Evolutionary conservation across 2,888 invertebrate genomes (phyloP), one percentile per base, ranked within the genome.

Genomic region (Palloptera scutellata): DNA sequence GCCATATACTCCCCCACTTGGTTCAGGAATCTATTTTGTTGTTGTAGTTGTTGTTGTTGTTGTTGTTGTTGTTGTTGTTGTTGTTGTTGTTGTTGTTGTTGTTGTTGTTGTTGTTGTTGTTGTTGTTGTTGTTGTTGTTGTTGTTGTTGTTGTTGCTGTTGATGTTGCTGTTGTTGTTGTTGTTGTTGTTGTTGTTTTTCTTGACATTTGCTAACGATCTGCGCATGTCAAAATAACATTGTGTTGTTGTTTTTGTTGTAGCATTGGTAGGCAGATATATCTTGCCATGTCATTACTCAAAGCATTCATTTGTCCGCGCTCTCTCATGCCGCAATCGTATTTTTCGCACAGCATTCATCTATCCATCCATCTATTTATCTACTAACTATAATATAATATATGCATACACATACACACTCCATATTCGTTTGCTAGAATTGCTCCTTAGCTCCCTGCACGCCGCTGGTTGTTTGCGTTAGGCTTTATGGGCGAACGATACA

Each of bases 221-320:
- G 75, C 75, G 79, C 77, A 75, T 78, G 77, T 76, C 77, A 75
- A 70, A 76, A 74, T 73, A 60, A 40, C 63, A 63, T 45, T 63
- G 70, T 30, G 65, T 53, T 68, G 68, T 58, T 61, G 51, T 8
- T 70, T 59, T 60, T 69, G 72, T 66, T 20, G 41, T 67, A n/a
- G n/a, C n/a, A n/a, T 48, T 58, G 64, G 64, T 57, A 64, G 20
- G 52, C 40, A 43, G 48, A 54, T 64, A 52, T 61, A 43, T 52
- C 61, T 62, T 66, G 75, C 77, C 73, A 74, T 79, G 78, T 79
- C 79, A 79, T 79, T 79, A 79, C 78, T 79, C 77, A 78, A 77
- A 73, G 69, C 70, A 70, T 73, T 72, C 69, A 73, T 73, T 72
- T 72, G 71, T 72, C 72, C 62, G 53, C 65, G 42, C 58, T 42